phyloP scores from a whole-genome alignment of 1,140 invertebrate genomes.

The Drosophila fuyamai region DNA sequence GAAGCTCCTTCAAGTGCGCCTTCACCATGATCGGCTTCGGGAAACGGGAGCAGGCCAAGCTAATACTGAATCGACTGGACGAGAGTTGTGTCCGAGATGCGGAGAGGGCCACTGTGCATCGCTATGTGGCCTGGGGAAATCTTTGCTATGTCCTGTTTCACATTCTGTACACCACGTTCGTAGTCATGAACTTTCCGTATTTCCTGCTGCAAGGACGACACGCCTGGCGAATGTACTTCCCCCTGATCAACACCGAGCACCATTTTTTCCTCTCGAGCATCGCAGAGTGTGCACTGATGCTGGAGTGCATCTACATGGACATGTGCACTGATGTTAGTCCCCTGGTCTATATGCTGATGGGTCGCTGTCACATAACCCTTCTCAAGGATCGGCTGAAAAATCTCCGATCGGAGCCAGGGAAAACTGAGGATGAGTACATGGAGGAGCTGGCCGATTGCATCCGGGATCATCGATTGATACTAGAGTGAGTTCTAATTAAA shows the following conservation, averaged over 20 bases:
- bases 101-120: conserved; percentile 22
- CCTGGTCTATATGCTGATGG: conserved; percentile 36
- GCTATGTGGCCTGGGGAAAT: conserved; percentile 34
- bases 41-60: conserved; percentile 33
- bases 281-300: conserved; percentile 28
- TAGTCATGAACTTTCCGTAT: conserved; percentile 19
- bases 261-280: conserved; percentile 29
- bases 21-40: conserved; percentile 21
- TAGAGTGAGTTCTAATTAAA: conserved; percentile 35
- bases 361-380: conserved; percentile 43
- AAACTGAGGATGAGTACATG: conserved; percentile 31
- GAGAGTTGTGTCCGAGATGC: conserved; percentile 15
- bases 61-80: conserved; percentile 50
- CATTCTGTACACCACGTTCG: conserved; percentile 15
- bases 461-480: conserved; percentile 50
- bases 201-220: conserved; percentile 10
- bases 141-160: conserved; percentile 27
- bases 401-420: conserved; percentile 15
- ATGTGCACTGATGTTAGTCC: conserved; percentile 54
- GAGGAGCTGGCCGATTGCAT: conserved; percentile 49
- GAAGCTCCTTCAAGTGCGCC: conserved; percentile 41
- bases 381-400: conserved; percentile 32
- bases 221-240: conserved; percentile 60
- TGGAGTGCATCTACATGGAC: conserved; percentile 37
- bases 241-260: conserved; percentile 27